phyloP scores from a whole-genome alignment of 2,797 vertebrate species.

The Macropus fuliginosus region DNA sequence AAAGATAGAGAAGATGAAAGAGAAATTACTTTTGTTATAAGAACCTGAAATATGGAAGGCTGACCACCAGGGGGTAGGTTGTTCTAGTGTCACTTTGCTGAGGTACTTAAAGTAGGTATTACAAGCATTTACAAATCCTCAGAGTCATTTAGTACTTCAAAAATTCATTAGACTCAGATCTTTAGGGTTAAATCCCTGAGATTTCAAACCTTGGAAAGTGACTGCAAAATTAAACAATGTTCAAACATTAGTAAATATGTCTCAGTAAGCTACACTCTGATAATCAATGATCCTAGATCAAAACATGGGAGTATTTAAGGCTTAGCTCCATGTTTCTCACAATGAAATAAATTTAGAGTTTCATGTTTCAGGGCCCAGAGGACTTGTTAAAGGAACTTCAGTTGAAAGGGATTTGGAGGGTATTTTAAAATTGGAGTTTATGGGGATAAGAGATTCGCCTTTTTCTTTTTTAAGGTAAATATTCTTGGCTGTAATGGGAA shows the following conservation, averaged over 20 bases:
- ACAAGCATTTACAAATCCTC: slow-evolving; percentile 51
- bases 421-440: neutral
- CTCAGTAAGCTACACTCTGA: slow-evolving; percentile 23
- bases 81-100: slow-evolving; percentile 13
- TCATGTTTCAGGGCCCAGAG: neutral
- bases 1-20: neutral
- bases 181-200: neutral
- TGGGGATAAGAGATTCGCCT: slow-evolving; percentile 20
- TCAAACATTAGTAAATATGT: slow-evolving; percentile 45
- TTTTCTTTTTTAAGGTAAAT: slow-evolving; percentile 44
- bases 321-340: slow-evolving; percentile 27
- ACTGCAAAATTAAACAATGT: slow-evolving; percentile 29
- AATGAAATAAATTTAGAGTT: slow-evolving; percentile 45
- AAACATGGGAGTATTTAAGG: slow-evolving; percentile 22
- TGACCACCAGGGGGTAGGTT: neutral
- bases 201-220: slow-evolving; percentile 38
- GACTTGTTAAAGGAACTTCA: slow-evolving; percentile 45
- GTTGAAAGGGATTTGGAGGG: slow-evolving; percentile 35
- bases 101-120: slow-evolving; percentile 31
- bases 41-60: slow-evolving; percentile 6
- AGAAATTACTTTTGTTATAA: slow-evolving; percentile 40
- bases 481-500: slow-evolving; percentile 55
- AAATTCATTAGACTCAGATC: neutral
- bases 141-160: neutral
- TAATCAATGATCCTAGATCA: slow-evolving; percentile 7